Base-by-base conservation (phyloP, 1,140 invertebrate species). In the Brachionus manjavacas region DNA sequence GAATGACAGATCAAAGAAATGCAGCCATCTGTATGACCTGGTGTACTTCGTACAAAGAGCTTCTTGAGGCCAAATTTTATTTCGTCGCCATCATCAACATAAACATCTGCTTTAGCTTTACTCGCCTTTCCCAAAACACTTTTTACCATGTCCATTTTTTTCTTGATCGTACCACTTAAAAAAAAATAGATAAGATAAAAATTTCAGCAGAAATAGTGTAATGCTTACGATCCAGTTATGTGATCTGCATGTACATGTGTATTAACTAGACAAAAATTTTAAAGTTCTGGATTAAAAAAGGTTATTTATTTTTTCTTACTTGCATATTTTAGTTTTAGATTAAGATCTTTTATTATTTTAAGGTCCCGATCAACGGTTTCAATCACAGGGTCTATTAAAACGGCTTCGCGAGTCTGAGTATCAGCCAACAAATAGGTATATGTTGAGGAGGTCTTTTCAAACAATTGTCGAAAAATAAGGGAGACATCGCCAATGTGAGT, bases 161-260 rank as follows among this genome's bases (percentile, higher is more conserved):
- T 16, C 46, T 81, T 81, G 4, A 68, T 68, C 8, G 39, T 8
- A 35, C 52, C 74, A 49, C 74, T 68, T 9, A 60, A 60, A 49
- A 14, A 1, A 52, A 52, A 52, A 52, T n/a, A 52, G 4, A 4
- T 14, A 16, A 49, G n/a, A 49, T 0, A n/a, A 0, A 3, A 3
- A 49, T 14, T 49, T 49, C n/a, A 12, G 11, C 11, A 6, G 1
- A 52, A 52, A 52, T n/a, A 70, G 14, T 35, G 11, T 4, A 3
- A 70, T 14, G n/a, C 41, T 39, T 41, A 41, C 41, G 35, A 94
- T 20, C 97, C 97, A 6, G 97, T 99, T 46, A 99, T 92, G 89
- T 99, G 97, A 90, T 99, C 97, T 28, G 97, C 97, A 89, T 99
- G 97, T 91, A 98, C 94, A 88, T 99, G 97, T 1, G 97, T 99